Evolutionary conservation across 2,888 invertebrate species (phyloP), one percentile per base, ranked within the genome.

Genomic region (Timema cristinae): DNA sequence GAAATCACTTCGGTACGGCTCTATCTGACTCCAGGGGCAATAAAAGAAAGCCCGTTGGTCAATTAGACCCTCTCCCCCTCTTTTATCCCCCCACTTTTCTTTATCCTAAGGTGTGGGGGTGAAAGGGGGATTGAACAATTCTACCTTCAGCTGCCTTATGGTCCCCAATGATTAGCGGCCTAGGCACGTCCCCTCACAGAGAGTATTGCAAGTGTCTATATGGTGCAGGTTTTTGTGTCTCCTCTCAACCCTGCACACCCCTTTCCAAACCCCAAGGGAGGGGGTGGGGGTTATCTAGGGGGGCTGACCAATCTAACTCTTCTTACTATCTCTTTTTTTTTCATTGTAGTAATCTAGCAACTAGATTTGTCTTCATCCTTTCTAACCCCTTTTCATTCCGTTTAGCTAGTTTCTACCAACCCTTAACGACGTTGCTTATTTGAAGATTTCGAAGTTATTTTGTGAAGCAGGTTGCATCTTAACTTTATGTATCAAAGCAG

Each of bases 1-100:
- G 59, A 72, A 72, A 74, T 74, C 74, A 74, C 72, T 71, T 32
- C 59, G 11, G 50, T 67, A 48, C 56, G 50, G 49, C 50, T 66
- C 66, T 66, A 66, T 8, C 48, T 49, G 66, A 66, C 66, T 69
- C 61, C 50, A 7, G 66, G 54, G 67, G 47, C 56, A 67, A 54
- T 70, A 70, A 70, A 70, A 70, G 66, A 52, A 70, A 70, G 47
- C 67, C 56, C 68, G 67, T n/a, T 59, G 71, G 71, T 67, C 71
- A 71, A 71, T 71, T 71, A 71, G 51, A 61, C 8, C 9, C 49
- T 50, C 67, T 50, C 15, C 66, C 66, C 66, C 56, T 71, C 69
- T 70, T 72, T 70, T 72, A 70, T 32, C 32, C 32, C 32, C 32
- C 32, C n/a, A n/a, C n/a, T 32, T 32, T 4, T 32, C 32, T 32